A percentile compares a stretch with the other conserved stretches of the same genome.
These are phyloP conservation scores for Agapornis roseicollis DNA, from an alignment of 2,113 vertebrate species.

Conservation along the genomic window DNA sequence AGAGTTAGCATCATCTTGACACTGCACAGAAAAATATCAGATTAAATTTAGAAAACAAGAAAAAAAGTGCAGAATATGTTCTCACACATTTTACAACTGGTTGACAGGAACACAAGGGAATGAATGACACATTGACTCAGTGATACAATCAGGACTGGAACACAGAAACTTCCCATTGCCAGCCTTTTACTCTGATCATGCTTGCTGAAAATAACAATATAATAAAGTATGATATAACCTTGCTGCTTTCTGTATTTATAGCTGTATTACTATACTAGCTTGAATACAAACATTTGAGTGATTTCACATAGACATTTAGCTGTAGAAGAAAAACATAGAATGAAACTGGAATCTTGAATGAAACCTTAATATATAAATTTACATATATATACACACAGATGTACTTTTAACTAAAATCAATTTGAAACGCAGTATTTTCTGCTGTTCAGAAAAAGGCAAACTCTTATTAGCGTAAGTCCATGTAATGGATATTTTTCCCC, in stretches of 20 bases:
- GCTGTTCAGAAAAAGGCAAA: not conserved
- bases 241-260: constrained; percentile 23
- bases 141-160: constrained; percentile 61
- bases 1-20: constrained; percentile 51
- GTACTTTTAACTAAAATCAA: not conserved
- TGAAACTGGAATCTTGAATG: not conserved
- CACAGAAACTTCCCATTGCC: constrained; percentile 28
- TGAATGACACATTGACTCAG: constrained; percentile 66
- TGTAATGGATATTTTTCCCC: not conserved
- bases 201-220: constrained; percentile 40
- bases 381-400: not conserved
- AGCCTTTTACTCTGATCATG: constrained; percentile 10
- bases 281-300: not conserved
- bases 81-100: constrained; percentile 63
- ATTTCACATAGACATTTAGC: not conserved
- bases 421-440: not conserved
- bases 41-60: constrained; percentile 63
- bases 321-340: not conserved
- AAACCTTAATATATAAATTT: not conserved
- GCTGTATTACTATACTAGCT: not conserved
- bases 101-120: constrained; percentile 67
- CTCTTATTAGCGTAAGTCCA: not conserved
- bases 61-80: constrained; percentile 62
- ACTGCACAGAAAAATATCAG: constrained; percentile 57
- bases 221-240: constrained; percentile 40